These are phyloP conservation scores for Apotomis capreana DNA, from an alignment of 2,888 invertebrate species.

Conservation along the genomic window DNA sequence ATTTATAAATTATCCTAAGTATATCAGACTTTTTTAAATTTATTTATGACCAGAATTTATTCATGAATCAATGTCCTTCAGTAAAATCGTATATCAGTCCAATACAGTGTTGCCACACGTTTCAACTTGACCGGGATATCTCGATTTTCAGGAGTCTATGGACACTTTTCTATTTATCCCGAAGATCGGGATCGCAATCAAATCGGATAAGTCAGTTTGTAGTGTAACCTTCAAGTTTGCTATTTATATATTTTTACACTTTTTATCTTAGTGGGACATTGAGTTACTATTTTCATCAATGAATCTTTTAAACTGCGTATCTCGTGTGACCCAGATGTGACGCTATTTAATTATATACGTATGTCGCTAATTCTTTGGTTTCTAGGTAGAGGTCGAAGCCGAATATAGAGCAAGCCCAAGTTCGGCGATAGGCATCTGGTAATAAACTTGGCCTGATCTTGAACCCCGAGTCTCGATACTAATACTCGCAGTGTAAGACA, in stretches of 20 bases:
- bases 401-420: constrained; percentile 29
- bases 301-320: not conserved
- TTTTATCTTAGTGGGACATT: constrained; percentile 30
- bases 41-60: too few species aligned
- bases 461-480: not conserved
- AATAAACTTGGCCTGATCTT: constrained; percentile 24
- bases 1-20: too few species aligned
- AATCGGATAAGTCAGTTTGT: too few species aligned
- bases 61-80: too few species aligned
- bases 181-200: too few species aligned
- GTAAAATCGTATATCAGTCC: too few species aligned
- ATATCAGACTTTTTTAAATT: too few species aligned
- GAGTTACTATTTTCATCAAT: constrained; percentile 3
- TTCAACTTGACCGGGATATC: too few species aligned
- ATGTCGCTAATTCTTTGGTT: constrained; percentile 18
- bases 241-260: not conserved
- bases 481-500: not conserved
- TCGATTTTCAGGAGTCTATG: too few species aligned
- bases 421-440: constrained; percentile 22
- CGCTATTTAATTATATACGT: constrained; percentile 4
- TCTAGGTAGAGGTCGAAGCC: constrained; percentile 27
- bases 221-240: not conserved
- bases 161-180: too few species aligned
- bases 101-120: too few species aligned
- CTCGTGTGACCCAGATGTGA: constrained; percentile 16